Percentiles rank a stretch among this genome's conserved stretches.
phyloP scores from a whole-genome alignment of 2,113 vertebrate genomes.

The Pseudorectes ferrugineus region DNA sequence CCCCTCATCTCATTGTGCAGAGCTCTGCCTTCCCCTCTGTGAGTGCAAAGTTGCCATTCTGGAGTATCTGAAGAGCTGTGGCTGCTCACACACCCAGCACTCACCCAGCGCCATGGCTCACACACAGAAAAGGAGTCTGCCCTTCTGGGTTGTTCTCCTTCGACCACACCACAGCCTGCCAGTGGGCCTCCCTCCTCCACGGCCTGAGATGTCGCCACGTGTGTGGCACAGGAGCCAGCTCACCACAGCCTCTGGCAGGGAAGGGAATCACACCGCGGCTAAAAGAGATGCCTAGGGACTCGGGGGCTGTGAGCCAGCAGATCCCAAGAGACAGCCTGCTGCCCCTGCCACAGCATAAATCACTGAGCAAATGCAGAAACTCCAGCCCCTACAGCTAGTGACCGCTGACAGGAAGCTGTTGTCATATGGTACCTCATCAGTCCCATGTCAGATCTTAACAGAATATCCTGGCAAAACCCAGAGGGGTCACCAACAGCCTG shows the following conservation, averaged over 20 bases:
- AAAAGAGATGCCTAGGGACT: neutral
- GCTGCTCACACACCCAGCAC: neutral
- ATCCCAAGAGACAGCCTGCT: neutral
- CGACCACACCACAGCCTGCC: accelerated
- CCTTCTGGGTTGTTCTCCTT: neutral
- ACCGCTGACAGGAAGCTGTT: neutral
- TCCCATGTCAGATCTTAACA: neutral
- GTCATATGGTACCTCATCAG: neutral
- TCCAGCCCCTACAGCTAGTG: neutral
- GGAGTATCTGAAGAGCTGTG: neutral
- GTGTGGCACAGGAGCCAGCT: neutral
- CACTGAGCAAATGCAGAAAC: neutral
- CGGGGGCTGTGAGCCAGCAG: accelerated
- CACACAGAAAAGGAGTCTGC: neutral
- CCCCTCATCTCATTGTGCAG: neutral
- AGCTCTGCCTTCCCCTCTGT: neutral
- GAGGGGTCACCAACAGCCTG: neutral
- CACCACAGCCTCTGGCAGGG: neutral
- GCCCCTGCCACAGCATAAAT: neutral
- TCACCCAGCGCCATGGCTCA: neutral
- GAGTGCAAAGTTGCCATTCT: neutral
- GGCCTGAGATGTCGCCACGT: accelerated
- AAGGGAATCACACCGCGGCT: accelerated
- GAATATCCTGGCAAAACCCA: neutral
- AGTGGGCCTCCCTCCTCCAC: accelerated